phyloP scores from a whole-genome alignment of 2,113 vertebrate species.

The Elachura formosa region DNA sequence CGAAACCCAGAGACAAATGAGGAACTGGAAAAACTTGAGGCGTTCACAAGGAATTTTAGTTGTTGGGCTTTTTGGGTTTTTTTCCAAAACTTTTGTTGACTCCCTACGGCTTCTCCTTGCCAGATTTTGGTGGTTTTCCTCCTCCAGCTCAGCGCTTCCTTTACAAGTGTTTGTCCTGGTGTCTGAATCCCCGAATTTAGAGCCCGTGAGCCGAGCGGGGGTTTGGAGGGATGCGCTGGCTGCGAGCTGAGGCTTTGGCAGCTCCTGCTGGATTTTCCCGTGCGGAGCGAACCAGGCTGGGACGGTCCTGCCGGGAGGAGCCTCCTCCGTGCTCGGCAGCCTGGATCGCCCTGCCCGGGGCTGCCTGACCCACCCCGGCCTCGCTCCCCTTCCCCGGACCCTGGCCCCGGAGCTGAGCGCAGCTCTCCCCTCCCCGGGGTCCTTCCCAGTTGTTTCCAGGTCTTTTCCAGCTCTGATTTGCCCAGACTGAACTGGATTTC shows the following conservation, averaged over 20 bases:
- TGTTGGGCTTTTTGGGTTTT: too few species aligned
- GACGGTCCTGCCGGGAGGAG: background rate
- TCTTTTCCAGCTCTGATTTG: background rate
- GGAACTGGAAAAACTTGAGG: constrained; percentile 23
- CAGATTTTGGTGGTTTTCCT: background rate
- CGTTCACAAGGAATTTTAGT: background rate
- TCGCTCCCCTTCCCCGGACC: accelerated
- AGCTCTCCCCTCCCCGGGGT: accelerated
- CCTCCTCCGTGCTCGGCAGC: background rate
- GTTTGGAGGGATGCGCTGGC: background rate
- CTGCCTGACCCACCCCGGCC: background rate
- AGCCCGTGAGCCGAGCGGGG: background rate
- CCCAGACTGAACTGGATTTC: background rate
- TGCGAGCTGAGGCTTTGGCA: background rate
- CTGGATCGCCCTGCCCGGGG: background rate
- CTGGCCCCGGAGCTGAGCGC: background rate
- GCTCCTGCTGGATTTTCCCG: background rate
- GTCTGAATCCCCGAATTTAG: background rate
- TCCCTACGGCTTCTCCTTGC: background rate
- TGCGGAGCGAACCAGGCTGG: background rate
- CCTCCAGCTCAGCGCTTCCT: background rate
- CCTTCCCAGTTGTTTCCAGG: accelerated
- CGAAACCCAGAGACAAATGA: background rate
- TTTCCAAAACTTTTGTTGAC: background rate
- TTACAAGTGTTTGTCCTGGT: background rate